Percentiles rank a stretch among this genome's conserved stretches.
Evolutionary conservation across 1,140 invertebrate species (phyloP).

Genomic region (Arctopsyche grandis): DNA sequence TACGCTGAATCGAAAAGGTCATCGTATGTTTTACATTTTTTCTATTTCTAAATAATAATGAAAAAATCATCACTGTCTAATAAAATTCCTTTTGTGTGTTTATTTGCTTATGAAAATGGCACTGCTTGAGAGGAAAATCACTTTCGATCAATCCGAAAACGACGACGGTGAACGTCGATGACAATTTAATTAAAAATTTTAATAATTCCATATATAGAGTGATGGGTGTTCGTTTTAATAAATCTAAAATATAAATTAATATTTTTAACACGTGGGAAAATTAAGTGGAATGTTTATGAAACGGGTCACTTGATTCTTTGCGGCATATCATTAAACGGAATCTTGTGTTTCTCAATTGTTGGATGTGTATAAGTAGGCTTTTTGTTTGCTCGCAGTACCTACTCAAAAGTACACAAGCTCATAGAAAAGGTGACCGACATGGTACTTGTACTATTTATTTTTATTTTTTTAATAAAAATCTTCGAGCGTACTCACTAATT

Average conservation of each 20-base stretch:
- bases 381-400: slow-evolving; percentile 13
- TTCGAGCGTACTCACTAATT: neutral
- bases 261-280: slow-evolving; percentile 7
- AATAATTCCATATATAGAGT: neutral
- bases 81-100: neutral
- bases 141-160: neutral
- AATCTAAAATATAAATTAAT: too few relatives aligned
- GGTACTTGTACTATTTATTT: slow-evolving; percentile 1
- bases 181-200: neutral
- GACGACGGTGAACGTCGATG: neutral
- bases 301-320: slow-evolving; percentile 15
- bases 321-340: slow-evolving; percentile 31
- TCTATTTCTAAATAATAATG: neutral
- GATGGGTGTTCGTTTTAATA: too few relatives aligned
- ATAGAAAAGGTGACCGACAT: slow-evolving; percentile 22
- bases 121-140: neutral
- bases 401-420: slow-evolving; percentile 1
- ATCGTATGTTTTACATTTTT: slow-evolving; percentile 8
- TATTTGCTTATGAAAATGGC: too few relatives aligned
- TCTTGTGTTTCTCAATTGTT: slow-evolving; percentile 27
- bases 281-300: slow-evolving; percentile 13
- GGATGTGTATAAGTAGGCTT: slow-evolving; percentile 5
- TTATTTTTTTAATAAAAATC: slow-evolving; percentile 5
- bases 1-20: slow-evolving; percentile 25
- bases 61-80: neutral